Evolutionary conservation across 2,888 invertebrate species (phyloP), one percentile per base, ranked within the genome.

Genomic region (Clunio marinus): DNA sequence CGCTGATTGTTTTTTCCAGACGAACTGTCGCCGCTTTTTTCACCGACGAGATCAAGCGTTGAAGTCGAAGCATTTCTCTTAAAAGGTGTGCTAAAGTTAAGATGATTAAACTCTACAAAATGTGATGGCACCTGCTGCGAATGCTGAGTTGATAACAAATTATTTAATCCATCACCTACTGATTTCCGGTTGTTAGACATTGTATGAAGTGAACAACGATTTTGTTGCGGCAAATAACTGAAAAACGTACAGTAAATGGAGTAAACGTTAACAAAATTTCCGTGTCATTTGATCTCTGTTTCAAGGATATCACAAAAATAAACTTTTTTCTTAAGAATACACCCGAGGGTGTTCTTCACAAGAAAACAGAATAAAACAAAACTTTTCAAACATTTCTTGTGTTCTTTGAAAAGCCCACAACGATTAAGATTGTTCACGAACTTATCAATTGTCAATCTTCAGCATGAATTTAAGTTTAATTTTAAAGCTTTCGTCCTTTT

Each of bases 61-160:
- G 63, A 63, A 10, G 63, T 63, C 17, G 63, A 63, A 27, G 46
- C 63, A 28, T 63, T 63, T n/a, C 63, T 25, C 46, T 25, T 63
- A 28, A 63, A 63, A 27, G 45, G 63, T 17, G 51, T 51, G n/a
- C 8, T 2, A n/a, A 20, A 4, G 2, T 7, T 17, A 17, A 13
- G 25, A 46, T 63, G 24, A 46, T 63, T 45, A 46, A 63, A 63
- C n/a, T 17, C 63, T 17, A 27, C 27, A 20, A 46, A 63, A 27
- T 7, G 27, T 2, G 25, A 25, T 15, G 45, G 25, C 27, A 17
- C 15, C 51, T 51, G 51, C 32, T 32, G 32, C 4, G 32, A 32
- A 32, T 32, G 32, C 4, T n/a, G n/a, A n/a, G n/a, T n/a, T 41
- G 41, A 41, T 15, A 41, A 15, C 41, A 41, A 41, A 41, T 41